These are phyloP conservation scores for Branchinecta lindahli DNA, from an alignment of 1,140 invertebrate species.

Conservation along the genomic window DNA sequence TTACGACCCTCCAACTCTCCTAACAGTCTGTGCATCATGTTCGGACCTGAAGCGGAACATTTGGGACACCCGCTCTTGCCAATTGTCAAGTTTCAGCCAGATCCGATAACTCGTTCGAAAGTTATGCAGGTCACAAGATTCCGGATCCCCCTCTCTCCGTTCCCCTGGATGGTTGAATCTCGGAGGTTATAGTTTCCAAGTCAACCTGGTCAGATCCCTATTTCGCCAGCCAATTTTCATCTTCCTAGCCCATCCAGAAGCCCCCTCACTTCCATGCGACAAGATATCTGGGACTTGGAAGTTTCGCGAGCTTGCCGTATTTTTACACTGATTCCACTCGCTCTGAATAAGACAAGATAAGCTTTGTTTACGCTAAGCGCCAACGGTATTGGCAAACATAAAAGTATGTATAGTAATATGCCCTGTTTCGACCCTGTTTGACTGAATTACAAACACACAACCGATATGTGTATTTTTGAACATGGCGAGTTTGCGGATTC, in stretches of 20 bases:
- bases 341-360: neutral
- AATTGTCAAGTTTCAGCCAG: neutral
- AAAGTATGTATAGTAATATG: neutral
- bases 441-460: no score
- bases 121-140: neutral
- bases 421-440: no score
- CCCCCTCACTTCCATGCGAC: neutral
- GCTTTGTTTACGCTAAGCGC: neutral
- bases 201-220: neutral
- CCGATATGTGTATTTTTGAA: no score
- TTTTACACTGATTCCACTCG: neutral
- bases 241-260: conserved; percentile 1
- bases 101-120: neutral
- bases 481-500: no score
- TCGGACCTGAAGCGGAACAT: neutral
- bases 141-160: neutral
- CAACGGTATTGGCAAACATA: neutral
- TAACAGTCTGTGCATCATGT: no score
- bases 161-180: conserved; percentile 7
- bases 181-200: neutral
- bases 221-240: neutral
- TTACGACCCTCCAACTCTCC: no score
- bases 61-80: neutral
- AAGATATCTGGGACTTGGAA: neutral
- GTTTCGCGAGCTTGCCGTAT: neutral